Evolutionary conservation across 2,113 vertebrate species (phyloP).

Genomic region (Colius striatus): DNA sequence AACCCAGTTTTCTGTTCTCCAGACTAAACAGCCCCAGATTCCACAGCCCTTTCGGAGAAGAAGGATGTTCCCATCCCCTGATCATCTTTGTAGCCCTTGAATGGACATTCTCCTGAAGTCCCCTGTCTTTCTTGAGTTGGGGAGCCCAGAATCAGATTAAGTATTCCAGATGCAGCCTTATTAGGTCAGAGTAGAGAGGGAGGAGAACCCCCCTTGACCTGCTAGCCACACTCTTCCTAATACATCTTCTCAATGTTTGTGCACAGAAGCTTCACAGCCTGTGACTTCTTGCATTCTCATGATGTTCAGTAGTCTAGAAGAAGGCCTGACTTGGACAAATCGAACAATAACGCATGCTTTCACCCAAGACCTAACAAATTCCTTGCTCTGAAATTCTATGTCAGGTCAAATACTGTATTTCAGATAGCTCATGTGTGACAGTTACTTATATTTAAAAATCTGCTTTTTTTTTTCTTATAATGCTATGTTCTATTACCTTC

Average conservation of each 20-base stretch:
- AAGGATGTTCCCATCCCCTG: no score
- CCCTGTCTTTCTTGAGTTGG: no score
- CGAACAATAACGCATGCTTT: neutral
- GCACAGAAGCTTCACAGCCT: neutral
- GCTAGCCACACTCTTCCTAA: no score
- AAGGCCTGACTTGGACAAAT: neutral
- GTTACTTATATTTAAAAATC: neutral
- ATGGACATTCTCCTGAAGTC: no score
- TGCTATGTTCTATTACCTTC: neutral
- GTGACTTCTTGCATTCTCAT: neutral
- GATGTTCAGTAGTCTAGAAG: neutral
- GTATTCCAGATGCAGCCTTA: no score
- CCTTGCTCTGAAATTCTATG: neutral
- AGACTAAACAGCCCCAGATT: no score
- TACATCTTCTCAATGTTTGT: neutral
- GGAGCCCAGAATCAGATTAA: no score
- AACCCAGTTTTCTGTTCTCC: no score
- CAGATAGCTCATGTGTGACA: neutral
- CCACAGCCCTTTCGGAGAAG: no score
- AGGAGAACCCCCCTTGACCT: no score
- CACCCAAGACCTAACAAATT: neutral
- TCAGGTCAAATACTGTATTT: neutral
- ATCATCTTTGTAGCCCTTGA: no score
- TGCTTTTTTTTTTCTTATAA: neutral
- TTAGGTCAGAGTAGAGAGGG: no score